A percentile compares a stretch with the other conserved stretches of the same genome.
These are phyloP conservation scores for Sebastes nivosus DNA, from an alignment of 2,797 vertebrate genomes.

Conservation along the genomic window DNA sequence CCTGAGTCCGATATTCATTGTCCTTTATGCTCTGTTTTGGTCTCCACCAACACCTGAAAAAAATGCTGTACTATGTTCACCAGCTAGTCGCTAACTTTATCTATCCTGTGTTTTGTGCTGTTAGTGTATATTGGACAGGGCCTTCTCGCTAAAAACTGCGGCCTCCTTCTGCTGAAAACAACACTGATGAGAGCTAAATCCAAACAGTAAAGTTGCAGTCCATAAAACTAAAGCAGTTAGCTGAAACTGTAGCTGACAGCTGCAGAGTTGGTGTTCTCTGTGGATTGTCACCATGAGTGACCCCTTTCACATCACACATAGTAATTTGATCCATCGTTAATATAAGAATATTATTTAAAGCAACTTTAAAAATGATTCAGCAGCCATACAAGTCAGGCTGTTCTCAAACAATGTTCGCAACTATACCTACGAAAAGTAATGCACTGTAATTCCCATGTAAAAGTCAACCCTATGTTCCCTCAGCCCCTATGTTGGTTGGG, in stretches of 20 bases:
- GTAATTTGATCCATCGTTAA: background rate
- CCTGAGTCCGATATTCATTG: background rate
- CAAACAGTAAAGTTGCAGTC: background rate
- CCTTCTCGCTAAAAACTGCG: background rate
- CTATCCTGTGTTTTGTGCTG: too few species aligned
- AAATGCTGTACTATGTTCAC: background rate
- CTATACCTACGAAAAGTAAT: too few species aligned
- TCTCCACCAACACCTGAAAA: background rate
- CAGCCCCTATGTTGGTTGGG: too few species aligned
- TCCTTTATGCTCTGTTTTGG: background rate
- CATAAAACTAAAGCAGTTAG: background rate
- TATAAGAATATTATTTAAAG: background rate
- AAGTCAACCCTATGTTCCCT: too few species aligned
- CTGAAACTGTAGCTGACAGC: background rate
- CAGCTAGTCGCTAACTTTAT: background rate
- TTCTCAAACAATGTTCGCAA: too few species aligned
- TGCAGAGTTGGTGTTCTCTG: background rate
- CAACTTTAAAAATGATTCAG: background rate
- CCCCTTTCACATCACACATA: background rate
- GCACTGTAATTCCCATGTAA: too few species aligned
- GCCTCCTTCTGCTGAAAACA: background rate
- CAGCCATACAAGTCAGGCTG: too few species aligned
- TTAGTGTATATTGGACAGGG: accelerated
- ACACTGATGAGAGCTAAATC: background rate
- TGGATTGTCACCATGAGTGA: background rate